Evolutionary conservation across 1,140 invertebrate species (phyloP), one percentile per base, ranked within the genome.

Genomic region (Rhagoletis pomonella): DNA sequence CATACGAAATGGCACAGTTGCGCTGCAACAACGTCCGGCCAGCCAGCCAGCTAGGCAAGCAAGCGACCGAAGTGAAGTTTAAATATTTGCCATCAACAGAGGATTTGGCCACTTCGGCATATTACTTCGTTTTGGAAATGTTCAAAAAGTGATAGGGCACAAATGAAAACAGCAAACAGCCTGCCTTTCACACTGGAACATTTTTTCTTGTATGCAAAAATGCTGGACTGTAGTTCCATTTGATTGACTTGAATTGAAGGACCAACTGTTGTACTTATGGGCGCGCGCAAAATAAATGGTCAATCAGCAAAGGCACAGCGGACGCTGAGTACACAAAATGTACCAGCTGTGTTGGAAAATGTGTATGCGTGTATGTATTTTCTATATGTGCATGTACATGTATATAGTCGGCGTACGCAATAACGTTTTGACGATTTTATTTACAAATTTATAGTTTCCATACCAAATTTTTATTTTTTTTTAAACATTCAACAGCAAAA

Each of bases 61-160:
- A 42, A 7, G 42, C 44, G 9, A n/a, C 73, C 19, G 73, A 50
- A 81, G 73, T 55, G 73, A 10, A 47, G 9, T 29, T 55, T 19
- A 81, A 81, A 81, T 81, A 81, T 81, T 81, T 81, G 9, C 47
- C 17, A 55, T 81, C n/a, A 29, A 55, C 17, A 4, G 19, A 81
- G 7, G 47, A 55, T 81, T 81, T 50, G 10, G 42, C 67, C 67
- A 73, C 67, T 73, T 73, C 44, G 14, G 39, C 67, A 73, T 81
- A n/a, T 81, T 81, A 58, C 50, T 50, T 14, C 14, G 9, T 14
- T 19, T 55, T 81, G n/a, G 47, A 44, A 73, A 73, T 73, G n/a
- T 73, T 47, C 17, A 69, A 47, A 73, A 73, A 67, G 3, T 12
- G 14, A 73, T 73, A 4, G 42, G 39, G 44, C 39, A 10, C 3